Conservation (phyloP, 1,140 invertebrate species). For the Pararge aegeria region DNA sequence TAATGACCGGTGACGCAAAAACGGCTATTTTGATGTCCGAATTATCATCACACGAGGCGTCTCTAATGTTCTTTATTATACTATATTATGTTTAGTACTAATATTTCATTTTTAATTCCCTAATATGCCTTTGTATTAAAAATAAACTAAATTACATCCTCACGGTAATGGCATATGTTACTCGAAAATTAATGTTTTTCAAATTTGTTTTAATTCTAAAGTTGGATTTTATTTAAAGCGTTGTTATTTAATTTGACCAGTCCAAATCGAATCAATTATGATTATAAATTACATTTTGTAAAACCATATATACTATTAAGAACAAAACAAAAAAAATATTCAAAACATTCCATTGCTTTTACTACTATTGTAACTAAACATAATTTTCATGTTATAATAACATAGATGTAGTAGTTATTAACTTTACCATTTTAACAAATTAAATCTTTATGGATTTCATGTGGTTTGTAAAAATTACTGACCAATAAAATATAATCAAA, state of each 20-base stretch:
- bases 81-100: background rate
- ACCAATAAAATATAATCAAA: background rate
- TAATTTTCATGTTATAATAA: background rate
- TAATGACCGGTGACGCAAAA: conserved; percentile 29
- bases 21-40: conserved; percentile 20
- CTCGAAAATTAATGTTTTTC: background rate
- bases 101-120: background rate
- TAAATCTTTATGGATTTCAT: background rate
- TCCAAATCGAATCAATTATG: background rate
- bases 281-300: too few species aligned
- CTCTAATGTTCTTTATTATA: conserved; percentile 12
- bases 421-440: background rate
- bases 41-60: conserved; percentile 28
- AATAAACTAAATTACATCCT: background rate
- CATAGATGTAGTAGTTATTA: background rate
- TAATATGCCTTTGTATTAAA: background rate
- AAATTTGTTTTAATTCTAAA: background rate
- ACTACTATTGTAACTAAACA: background rate
- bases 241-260: background rate
- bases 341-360: background rate
- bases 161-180: background rate
- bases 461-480: background rate
- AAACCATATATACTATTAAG: too few species aligned
- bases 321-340: background rate
- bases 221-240: background rate